These are phyloP conservation scores for Tholera decimalis DNA, from an alignment of 2,888 invertebrate species.

Conservation along the genomic window DNA sequence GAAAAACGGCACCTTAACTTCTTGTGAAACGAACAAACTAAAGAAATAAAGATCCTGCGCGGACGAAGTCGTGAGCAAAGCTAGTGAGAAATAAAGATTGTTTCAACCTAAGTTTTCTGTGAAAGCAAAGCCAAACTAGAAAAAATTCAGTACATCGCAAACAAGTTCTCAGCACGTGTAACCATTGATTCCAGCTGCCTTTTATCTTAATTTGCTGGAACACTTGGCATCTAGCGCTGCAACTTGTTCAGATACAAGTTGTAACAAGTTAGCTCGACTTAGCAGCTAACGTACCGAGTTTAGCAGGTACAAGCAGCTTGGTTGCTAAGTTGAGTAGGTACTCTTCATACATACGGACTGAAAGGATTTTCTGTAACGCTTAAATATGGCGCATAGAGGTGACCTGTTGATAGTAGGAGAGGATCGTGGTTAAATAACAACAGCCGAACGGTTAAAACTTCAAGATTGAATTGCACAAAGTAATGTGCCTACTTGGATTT, in stretches of 20 bases:
- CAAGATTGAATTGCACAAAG: too few species aligned
- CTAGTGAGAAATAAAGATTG: too few species aligned
- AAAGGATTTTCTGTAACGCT: background rate
- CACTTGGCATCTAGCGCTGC: constrained; percentile 39
- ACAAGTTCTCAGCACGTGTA: constrained; percentile 14
- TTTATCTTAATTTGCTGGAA: constrained; percentile 49
- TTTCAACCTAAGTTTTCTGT: too few species aligned
- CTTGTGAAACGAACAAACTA: too few species aligned
- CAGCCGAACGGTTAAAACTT: too few species aligned
- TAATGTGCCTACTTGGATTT: too few species aligned
- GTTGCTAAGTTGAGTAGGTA: constrained; percentile 12
- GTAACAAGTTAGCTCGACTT: constrained; percentile 57
- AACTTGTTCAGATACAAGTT: constrained; percentile 53
- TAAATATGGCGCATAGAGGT: background rate
- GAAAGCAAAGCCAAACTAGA: background rate
- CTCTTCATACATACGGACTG: background rate
- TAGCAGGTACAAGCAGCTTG: constrained; percentile 35
- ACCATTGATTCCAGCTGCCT: constrained; percentile 46
- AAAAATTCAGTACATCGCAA: background rate
- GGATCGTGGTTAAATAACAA: too few species aligned
- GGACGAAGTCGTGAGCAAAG: too few species aligned
- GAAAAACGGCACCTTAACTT: too few species aligned
- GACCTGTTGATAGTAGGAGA: too few species aligned
- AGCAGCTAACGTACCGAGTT: constrained; percentile 48
- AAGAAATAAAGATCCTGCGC: too few species aligned